Base-by-base conservation (phyloP, 2,888 invertebrate genomes). In the Muscina levida region DNA sequence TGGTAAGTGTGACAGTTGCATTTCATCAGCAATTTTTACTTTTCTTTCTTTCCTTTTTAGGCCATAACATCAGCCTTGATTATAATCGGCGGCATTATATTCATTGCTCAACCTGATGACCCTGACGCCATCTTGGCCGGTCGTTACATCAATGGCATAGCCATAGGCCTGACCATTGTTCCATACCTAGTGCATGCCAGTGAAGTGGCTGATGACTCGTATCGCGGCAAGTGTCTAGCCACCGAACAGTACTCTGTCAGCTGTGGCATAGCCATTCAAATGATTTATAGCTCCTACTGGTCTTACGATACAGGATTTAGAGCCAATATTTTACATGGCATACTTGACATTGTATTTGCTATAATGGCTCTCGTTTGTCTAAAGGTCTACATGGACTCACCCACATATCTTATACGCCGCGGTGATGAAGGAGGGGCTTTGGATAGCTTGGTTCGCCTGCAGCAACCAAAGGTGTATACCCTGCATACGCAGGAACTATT, bases 111-210 rank as follows among this genome's bases (percentile, higher is more conserved):
- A 0, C 87, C 89, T n/a, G 46, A 78, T 4, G 70, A 86, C 0
- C 82, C 82, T 17, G 44, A 57, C 1, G 68, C 85, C 1, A 71
- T 88, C 0, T 17, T 87, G 5, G 85, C 85, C 2, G 88, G 86
- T 1, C 88, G 88, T 5, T 88, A 85, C 31, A 66, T 87, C 0
- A 87, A 88, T 46, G 88, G 88, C 2, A 82, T 88, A 15, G 88
- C 86, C 3, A 85, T 86, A 0, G 88, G 88, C 0, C 67, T 88
- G 1, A 74, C 85, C 8, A 84, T 85, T 0, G 79, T 88, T 2
- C 82, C 87, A 22, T 87, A 85, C 31, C 83, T 88, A 19, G 82
- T 88, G 17, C 85, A 87, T 8, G 86, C 84, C 44, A 85, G 87
- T 17, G 89, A 89, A 82, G 84, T 87, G 2, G 76, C 85, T 0